Percentiles rank a stretch among this genome's conserved stretches.
These are phyloP conservation scores for Trachelus stipa DNA, from an alignment of 2,888 invertebrate genomes.

Conservation along the genomic window DNA sequence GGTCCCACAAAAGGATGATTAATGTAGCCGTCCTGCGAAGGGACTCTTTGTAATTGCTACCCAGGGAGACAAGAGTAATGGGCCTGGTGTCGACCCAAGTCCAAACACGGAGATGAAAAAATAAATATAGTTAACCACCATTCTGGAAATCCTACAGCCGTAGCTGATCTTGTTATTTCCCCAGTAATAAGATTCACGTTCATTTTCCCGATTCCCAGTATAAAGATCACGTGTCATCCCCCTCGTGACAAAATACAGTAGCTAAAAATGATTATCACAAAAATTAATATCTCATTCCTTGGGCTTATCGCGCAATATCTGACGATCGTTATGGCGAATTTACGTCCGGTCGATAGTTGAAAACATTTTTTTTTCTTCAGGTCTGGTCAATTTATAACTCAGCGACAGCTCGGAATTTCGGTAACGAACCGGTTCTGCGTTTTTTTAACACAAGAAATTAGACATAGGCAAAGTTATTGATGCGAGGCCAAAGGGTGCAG, in stretches of 20 bases:
- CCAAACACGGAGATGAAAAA: background rate
- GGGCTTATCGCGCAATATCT: background rate
- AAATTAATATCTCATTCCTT: background rate
- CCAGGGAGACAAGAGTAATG: constrained; percentile 12
- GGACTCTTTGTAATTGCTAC: constrained; percentile 14
- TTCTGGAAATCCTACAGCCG: background rate
- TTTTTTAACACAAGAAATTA: background rate
- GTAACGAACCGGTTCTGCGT: background rate
- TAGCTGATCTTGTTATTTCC: background rate
- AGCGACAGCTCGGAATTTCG: background rate
- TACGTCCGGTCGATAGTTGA: background rate
- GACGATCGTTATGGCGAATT: background rate
- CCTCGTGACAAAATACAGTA: background rate
- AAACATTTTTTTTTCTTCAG: background rate
- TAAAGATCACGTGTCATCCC: background rate
- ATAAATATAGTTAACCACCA: background rate
- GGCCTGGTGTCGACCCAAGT: background rate
- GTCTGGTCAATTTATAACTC: background rate
- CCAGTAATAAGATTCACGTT: too few species aligned
- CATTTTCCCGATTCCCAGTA: background rate
- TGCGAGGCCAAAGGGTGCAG: background rate
- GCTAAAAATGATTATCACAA: background rate
- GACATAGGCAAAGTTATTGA: background rate
- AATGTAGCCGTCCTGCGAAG: constrained; percentile 22
- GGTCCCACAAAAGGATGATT: constrained; percentile 39